These are phyloP conservation scores for Chunga burmeisteri DNA, from an alignment of 2,113 vertebrate genomes.

Conservation along the genomic window DNA sequence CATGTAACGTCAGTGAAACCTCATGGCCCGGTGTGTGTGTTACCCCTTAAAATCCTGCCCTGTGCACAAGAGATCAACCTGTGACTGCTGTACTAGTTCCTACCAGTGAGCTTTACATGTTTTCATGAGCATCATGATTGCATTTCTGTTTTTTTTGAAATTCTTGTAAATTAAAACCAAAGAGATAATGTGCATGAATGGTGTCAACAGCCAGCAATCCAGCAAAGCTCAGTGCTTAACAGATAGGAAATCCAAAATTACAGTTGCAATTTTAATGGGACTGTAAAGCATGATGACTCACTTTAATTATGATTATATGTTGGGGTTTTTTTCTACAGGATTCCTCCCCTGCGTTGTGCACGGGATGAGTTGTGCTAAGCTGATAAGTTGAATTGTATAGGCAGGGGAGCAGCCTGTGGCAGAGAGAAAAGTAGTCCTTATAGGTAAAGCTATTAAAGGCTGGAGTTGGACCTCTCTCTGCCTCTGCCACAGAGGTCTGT, in stretches of 20 bases:
- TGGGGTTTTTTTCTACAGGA: background rate
- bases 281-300: background rate
- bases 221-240: background rate
- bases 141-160: background rate
- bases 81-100: background rate
- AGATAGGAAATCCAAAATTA: background rate
- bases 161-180: background rate
- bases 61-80: background rate
- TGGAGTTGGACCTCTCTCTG: background rate
- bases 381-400: background rate
- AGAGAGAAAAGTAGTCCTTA: background rate
- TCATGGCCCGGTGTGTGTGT: accelerated
- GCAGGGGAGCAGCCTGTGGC: background rate
- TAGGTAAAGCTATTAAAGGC: background rate
- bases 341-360: background rate
- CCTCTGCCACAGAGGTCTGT: background rate
- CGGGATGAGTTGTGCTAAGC: background rate
- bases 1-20: background rate
- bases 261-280: background rate
- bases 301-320: background rate
- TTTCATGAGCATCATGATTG: background rate
- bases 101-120: background rate
- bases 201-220: background rate
- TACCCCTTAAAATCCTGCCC: background rate
- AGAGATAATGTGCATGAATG: background rate